These are phyloP conservation scores for Dascillus cervinus DNA, from an alignment of 2,888 invertebrate genomes.

Conservation along the genomic window DNA sequence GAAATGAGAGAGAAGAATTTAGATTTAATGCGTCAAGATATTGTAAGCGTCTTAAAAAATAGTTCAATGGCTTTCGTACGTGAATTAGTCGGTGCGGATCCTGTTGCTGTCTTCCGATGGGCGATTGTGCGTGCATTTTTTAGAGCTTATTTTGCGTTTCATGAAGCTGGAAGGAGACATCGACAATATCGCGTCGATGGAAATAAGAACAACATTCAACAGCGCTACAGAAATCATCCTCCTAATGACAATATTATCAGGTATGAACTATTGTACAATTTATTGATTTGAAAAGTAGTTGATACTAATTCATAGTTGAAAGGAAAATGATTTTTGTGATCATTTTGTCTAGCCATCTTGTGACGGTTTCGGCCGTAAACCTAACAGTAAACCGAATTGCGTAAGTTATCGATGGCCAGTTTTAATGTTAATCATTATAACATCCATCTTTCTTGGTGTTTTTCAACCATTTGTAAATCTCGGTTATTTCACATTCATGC, in stretches of 20 bases:
- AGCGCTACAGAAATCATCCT: constrained; percentile 55
- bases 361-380: constrained; percentile 87
- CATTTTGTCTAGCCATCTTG: constrained; percentile 80
- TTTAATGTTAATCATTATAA: constrained; percentile 16
- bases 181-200: constrained; percentile 56
- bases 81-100: constrained; percentile 88
- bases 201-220: constrained; percentile 46
- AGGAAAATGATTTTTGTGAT: constrained; percentile 20
- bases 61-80: constrained; percentile 88
- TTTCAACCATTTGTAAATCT: too few species aligned
- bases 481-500: too few species aligned
- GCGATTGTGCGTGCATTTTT: constrained; percentile 85
- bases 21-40: constrained; percentile 90
- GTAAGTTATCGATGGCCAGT: constrained; percentile 56
- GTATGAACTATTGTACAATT: too few species aligned
- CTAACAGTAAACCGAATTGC: constrained; percentile 87
- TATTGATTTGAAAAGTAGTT: too few species aligned
- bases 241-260: constrained; percentile 69
- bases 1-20: constrained; percentile 95
- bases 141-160: constrained; percentile 84
- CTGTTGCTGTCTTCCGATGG: constrained; percentile 89
- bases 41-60: constrained; percentile 88
- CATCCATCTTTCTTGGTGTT: constrained; percentile 8
- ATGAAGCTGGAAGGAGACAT: constrained; percentile 70
- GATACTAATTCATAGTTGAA: too few species aligned